phyloP scores from a whole-genome alignment of 2,797 vertebrate species.

The Sciurus carolinensis region DNA sequence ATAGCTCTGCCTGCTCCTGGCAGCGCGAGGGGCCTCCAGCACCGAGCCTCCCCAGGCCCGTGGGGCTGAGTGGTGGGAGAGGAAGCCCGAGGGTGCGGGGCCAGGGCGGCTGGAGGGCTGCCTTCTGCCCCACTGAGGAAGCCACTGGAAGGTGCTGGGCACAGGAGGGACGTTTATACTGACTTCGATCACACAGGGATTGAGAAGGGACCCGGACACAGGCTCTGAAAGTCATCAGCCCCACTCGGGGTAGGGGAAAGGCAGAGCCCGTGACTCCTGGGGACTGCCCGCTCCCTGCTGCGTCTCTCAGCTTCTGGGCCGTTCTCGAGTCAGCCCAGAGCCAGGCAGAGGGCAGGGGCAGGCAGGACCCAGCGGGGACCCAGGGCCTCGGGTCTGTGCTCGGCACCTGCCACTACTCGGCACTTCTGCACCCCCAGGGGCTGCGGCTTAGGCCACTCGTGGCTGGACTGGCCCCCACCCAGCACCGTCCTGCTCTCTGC shows the following conservation, averaged over 20 bases:
- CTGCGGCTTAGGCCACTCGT: not conserved
- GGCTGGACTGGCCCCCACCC: not conserved
- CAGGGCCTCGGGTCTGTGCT: rapidly evolving
- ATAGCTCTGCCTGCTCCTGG: not conserved
- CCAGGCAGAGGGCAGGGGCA: not conserved
- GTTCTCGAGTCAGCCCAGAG: not conserved
- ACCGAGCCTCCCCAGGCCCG: too few species aligned
- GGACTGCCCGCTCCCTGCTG: not conserved
- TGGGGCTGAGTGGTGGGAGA: not conserved
- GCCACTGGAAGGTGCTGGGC: not conserved
- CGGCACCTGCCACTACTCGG: not conserved
- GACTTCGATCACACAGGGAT: not conserved
- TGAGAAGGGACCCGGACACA: not conserved
- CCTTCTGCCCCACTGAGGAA: not conserved
- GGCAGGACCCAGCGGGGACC: rapidly evolving
- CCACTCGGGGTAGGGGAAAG: not conserved
- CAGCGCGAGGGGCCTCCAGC: not conserved
- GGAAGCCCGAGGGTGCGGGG: not conserved
- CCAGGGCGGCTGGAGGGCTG: not conserved
- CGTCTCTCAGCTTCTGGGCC: not conserved
- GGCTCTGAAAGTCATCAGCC: rapidly evolving
- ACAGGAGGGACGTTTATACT: rapidly evolving
- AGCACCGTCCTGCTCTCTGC: rapidly evolving
- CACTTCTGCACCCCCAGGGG: rapidly evolving
- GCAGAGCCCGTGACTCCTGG: too few species aligned